Conservation (phyloP, 1,140 invertebrate species). For the Cydia amplana region DNA sequence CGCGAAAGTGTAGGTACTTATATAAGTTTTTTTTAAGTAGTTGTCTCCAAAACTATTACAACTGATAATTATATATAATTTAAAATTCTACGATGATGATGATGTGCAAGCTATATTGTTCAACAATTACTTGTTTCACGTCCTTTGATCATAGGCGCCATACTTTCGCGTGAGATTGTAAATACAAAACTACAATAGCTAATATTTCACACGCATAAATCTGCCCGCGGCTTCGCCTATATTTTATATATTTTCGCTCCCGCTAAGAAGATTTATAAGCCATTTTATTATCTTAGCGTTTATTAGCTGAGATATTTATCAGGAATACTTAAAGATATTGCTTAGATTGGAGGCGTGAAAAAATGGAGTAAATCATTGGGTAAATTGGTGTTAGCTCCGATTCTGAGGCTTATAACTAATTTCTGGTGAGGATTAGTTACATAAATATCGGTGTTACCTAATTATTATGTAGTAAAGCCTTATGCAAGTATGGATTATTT, state of each 20-base stretch:
- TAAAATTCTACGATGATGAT: neutral
- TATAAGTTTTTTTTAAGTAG: too few relatives aligned
- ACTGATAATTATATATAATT: too few relatives aligned
- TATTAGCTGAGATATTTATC: slow-evolving; percentile 76
- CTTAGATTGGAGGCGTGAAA: slow-evolving; percentile 46
- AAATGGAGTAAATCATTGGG: slow-evolving; percentile 38
- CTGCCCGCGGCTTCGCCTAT: slow-evolving; percentile 15
- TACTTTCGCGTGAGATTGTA: neutral
- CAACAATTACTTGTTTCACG: neutral
- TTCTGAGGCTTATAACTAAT: neutral
- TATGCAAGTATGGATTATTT: neutral
- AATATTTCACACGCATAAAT: slow-evolving; percentile 28
- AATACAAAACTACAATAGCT: slow-evolving; percentile 32
- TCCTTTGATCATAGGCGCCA: neutral
- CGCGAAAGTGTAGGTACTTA: too few relatives aligned
- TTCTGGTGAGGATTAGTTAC: neutral
- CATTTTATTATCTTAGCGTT: slow-evolving; percentile 56
- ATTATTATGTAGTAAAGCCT: neutral
- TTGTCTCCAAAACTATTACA: too few relatives aligned
- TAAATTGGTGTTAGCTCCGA: neutral
- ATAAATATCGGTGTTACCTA: neutral
- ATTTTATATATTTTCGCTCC: slow-evolving; percentile 38
- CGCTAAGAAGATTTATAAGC: slow-evolving; percentile 69
- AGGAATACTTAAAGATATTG: slow-evolving; percentile 70
- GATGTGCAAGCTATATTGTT: neutral